Evolutionary conservation across 2,113 vertebrate species (phyloP).

Genomic region (Pristiophorus japonicus): DNA sequence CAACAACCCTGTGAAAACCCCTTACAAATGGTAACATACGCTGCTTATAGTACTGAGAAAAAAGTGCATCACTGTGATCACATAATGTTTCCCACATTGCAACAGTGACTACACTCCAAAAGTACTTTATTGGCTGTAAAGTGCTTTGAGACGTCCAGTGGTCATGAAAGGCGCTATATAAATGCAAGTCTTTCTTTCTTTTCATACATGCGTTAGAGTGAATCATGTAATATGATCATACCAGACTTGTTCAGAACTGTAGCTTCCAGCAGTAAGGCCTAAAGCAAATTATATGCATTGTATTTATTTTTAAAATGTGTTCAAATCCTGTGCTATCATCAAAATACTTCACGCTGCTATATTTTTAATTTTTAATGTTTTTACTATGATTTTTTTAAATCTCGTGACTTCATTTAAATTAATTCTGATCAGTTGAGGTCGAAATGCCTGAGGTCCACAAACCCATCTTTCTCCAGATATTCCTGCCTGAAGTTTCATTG

Average conservation of each 20-base stretch:
- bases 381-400: not conserved
- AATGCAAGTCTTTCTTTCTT: no score
- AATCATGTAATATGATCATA: not conserved
- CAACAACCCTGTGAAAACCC: no score
- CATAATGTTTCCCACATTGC: no score
- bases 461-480: not conserved
- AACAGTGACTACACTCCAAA: no score
- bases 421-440: not conserved
- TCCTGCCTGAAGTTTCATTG: not conserved
- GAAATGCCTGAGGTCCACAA: not conserved
- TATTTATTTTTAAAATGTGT: not conserved
- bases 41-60: not conserved
- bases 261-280: not conserved
- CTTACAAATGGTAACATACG: no score
- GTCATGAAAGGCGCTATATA: no score
- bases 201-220: no score
- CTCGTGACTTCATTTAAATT: not conserved
- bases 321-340: not conserved
- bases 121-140: no score
- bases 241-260: not conserved
- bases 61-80: not conserved
- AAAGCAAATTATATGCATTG: not conserved
- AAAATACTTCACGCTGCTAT: not conserved
- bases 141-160: no score
- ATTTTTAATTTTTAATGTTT: not conserved